Base-by-base conservation (phyloP, 1,140 invertebrate species). In the Drosophila rhopaloa region DNA sequence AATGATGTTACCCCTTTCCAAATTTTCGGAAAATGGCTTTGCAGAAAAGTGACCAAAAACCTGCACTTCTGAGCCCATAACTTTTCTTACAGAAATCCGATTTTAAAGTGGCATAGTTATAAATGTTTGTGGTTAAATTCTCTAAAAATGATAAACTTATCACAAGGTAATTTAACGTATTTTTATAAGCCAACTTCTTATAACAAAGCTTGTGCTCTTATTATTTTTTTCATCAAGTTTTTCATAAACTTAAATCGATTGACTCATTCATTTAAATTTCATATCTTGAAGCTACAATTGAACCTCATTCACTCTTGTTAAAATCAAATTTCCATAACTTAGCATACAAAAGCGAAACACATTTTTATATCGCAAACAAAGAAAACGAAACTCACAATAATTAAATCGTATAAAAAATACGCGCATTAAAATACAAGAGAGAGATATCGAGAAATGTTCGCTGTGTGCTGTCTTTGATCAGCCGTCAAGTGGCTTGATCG, bases 401-500 rank as follows among this genome's bases (percentile, higher is more conserved):
- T 73, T 79, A 79, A 82, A 86, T 82, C 66, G 79, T 48, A 88
- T 88, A 82, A 88, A 68, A 86, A 79, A 82, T 61, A 66, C 53
- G 61, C 60, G 65, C 78, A 61, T 35, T 71, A 41, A 71, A 71
- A 37, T 9, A 27, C 58, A 6, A 58, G 19, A 50, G 9, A 58
- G 19, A 58, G 10, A 41, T 71, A 75, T 76, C 32, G 53, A 48
- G 37, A 80, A 38, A 54, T 32, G 47, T 79, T 77, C 48, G 38
- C 51, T 43, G 62, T 55, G 44, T 14, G 83, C 62, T 79, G 47
- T 63, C 82, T 86, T 86, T 86, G 82, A 86, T 86, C 82, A 86
- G 70, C 75, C 79, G 70, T 86, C 82, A 86, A 88, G 82, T 86
- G 79, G 83, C 83, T 86, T 86, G 83, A 86, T 86, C 79, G 84